Evolutionary conservation across 2,888 invertebrate species (phyloP).

Genomic region (Nineta flava): DNA sequence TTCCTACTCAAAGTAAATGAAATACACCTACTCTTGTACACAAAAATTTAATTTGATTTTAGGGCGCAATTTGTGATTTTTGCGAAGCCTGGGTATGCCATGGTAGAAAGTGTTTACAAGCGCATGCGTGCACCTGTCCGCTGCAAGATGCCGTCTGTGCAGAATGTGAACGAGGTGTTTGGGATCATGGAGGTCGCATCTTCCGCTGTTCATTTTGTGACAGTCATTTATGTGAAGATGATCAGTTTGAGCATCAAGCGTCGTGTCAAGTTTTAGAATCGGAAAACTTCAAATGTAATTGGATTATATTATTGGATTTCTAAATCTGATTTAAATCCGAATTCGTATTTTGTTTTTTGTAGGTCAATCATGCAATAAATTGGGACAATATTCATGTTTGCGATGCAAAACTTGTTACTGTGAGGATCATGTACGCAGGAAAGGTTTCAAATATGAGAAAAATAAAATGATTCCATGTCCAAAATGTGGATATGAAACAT

Average conservation of each 20-base stretch:
- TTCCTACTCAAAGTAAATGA: no score
- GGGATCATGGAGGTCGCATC: constrained; percentile 89
- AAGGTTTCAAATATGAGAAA: constrained; percentile 77
- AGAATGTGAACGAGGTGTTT: constrained; percentile 86
- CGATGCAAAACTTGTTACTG: constrained; percentile 94
- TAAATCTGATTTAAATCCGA: no score
- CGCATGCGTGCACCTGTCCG: constrained; percentile 85
- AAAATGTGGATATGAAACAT: constrained; percentile 85
- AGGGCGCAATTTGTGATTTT: constrained; percentile 94
- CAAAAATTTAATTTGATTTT: constrained; percentile 4
- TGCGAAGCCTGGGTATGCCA: constrained; percentile 98
- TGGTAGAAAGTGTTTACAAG: constrained; percentile 75
- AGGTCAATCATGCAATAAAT: constrained; percentile 78
- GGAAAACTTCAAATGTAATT: constrained; percentile 80
- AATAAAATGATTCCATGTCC: constrained; percentile 81
- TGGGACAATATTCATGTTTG: constrained; percentile 90
- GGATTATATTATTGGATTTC: no score
- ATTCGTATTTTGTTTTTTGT: constrained; percentile 27
- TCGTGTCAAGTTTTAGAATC: constrained; percentile 90
- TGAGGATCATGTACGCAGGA: constrained; percentile 87
- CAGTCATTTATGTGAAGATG: constrained; percentile 82
- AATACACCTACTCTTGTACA: no score
- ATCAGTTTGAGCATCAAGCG: constrained; percentile 95
- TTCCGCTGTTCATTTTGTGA: constrained; percentile 86
- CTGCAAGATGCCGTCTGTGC: constrained; percentile 74